phyloP scores from a whole-genome alignment of 2,888 invertebrate genomes.

The Parascotia fuliginaria region DNA sequence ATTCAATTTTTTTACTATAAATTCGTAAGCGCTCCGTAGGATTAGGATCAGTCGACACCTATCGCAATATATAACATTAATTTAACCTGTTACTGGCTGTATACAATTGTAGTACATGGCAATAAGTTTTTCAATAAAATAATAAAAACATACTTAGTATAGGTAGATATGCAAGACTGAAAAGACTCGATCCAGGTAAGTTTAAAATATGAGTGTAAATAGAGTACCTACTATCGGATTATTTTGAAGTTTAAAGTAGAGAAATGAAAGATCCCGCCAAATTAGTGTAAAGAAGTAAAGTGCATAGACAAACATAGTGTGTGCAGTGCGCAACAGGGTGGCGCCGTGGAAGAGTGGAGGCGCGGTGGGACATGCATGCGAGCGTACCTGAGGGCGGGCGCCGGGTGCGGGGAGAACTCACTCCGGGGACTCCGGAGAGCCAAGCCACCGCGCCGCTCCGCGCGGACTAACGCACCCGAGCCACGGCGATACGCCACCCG shows the following conservation, averaged over 20 bases:
- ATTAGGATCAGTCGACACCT: conserved; percentile 1
- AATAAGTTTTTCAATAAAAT: no score
- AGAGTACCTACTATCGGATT: neutral
- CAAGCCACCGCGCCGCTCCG: conserved; percentile 73
- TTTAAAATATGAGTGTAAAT: conserved; percentile 31
- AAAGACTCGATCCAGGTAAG: conserved; percentile 38
- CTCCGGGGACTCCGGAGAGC: conserved; percentile 46
- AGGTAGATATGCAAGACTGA: conserved; percentile 24
- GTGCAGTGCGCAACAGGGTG: conserved; percentile 82
- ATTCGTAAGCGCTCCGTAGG: conserved; percentile 3
- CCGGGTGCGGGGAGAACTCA: conserved; percentile 60
- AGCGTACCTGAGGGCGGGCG: conserved; percentile 72
- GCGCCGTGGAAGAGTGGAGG: conserved; percentile 55
- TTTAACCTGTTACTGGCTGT: no score
- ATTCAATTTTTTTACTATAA: conserved; percentile 17
- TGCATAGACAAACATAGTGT: conserved; percentile 68
- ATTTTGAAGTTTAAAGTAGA: conserved; percentile 34
- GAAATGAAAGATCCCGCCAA: conserved; percentile 45
- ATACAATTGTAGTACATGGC: no score
- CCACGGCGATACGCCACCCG: conserved; percentile 41
- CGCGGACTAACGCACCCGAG: conserved; percentile 73
- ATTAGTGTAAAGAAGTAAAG: conserved; percentile 35
- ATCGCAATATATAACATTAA: conserved; percentile 19
- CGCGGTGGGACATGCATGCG: conserved; percentile 48
- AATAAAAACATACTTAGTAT: no score